Conservation (phyloP, 2,797 vertebrate genomes). For the Morus bassanus region DNA sequence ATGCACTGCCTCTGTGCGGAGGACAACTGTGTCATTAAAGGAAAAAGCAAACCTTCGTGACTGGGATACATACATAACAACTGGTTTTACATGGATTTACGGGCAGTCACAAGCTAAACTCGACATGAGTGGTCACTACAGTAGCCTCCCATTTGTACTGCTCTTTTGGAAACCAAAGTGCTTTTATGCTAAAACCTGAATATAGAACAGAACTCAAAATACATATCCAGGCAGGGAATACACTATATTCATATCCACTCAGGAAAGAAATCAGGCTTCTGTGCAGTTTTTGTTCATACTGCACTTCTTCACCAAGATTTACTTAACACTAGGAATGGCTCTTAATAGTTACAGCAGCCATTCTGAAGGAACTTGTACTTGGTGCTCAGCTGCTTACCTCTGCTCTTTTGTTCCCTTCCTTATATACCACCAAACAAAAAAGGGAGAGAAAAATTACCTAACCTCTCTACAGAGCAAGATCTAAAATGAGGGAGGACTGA, state of each 20-base stretch:
- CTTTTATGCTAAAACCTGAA: neutral
- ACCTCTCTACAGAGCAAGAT: neutral
- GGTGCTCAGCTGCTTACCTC: neutral
- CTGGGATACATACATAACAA: neutral
- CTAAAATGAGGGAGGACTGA: neutral
- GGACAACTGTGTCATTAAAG: neutral
- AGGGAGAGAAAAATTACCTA: neutral
- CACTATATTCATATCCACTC: neutral
- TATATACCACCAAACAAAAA: neutral
- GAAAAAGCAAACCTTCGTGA: neutral
- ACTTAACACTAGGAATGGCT: neutral
- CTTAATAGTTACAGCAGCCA: neutral
- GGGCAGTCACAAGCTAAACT: neutral
- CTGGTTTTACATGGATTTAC: neutral
- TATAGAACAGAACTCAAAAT: neutral
- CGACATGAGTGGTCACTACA: neutral
- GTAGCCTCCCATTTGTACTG: neutral
- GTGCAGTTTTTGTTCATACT: neutral
- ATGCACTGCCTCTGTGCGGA: fast-evolving
- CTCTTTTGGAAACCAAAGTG: neutral
- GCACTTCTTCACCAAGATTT: neutral
- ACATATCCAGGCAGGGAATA: neutral
- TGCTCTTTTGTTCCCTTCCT: neutral
- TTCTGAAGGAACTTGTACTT: neutral
- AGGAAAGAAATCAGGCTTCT: neutral